phyloP scores from a whole-genome alignment of 35 echinoderm and acorn worm genomes.

The Patiria miniata region DNA sequence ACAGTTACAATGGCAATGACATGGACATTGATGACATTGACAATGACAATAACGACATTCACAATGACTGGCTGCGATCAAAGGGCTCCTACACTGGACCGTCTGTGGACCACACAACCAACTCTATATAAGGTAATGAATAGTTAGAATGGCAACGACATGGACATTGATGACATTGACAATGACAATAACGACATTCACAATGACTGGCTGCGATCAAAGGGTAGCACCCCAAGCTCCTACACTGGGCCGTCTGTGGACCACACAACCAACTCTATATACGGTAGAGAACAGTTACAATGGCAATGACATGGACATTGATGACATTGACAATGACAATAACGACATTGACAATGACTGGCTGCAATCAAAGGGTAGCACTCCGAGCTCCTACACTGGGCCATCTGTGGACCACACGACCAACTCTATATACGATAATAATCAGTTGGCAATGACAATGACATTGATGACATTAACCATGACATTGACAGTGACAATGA shows the following conservation, averaged over 20 bases:
- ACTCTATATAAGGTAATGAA: constrained; percentile 31
- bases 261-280: constrained; percentile 51
- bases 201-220: constrained; percentile 68
- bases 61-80: not conserved
- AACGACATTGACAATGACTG: constrained; percentile 62
- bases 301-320: too few relatives aligned
- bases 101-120: constrained; percentile 56
- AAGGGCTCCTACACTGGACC: constrained; percentile 40
- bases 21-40: constrained; percentile 8
- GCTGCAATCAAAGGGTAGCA: constrained; percentile 30
- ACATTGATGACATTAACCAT: not conserved
- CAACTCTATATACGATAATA: constrained; percentile 9
- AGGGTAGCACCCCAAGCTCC: constrained; percentile 18
- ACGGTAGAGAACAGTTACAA: too few relatives aligned
- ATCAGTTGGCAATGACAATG: not conserved
- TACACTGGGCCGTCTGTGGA: constrained; percentile 45
- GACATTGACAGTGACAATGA: not conserved
- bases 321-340: not conserved
- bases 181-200: too few relatives aligned
- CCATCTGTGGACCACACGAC: constrained; percentile 73
- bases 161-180: too few relatives aligned
- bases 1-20: not conserved
- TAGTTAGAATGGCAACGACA: not conserved
- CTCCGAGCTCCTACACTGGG: constrained; percentile 41
- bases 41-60: not conserved